phyloP scores from a whole-genome alignment of 2,113 vertebrate species.

The Malaclemys terrapin region DNA sequence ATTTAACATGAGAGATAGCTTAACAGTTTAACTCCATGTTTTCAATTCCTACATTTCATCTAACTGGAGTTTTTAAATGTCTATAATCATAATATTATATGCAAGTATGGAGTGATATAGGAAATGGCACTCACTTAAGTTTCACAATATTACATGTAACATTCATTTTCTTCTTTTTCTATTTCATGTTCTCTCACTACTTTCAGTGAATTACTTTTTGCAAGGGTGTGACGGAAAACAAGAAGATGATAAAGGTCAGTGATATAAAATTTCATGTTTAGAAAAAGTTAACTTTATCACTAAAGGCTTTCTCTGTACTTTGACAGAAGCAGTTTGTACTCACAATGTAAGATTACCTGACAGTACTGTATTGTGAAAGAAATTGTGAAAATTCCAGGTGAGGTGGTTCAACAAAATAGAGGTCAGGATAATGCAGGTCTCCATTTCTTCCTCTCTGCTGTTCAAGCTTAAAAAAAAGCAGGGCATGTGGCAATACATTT shows the following conservation, averaged over 20 bases:
- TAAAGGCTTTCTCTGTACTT: conserved; percentile 62
- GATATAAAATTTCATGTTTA: conserved; percentile 54
- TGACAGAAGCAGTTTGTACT: conserved; percentile 69
- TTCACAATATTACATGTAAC: conserved; percentile 24
- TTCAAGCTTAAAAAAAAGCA: conserved; percentile 72
- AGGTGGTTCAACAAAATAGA: conserved; percentile 65
- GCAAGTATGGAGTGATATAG: conserved; percentile 20
- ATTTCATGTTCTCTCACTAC: conserved; percentile 52
- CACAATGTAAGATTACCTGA: conserved; percentile 64
- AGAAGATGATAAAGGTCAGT: conserved; percentile 45
- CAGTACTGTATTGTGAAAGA: conserved; percentile 44
- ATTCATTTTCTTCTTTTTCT: conserved; percentile 57
- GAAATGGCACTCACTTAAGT: conserved; percentile 36
- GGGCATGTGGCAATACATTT: conserved; percentile 70
- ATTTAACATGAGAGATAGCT: conserved; percentile 83
- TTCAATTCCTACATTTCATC: neutral
- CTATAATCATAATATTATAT: conserved; percentile 45
- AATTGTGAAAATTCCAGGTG: conserved; percentile 66
- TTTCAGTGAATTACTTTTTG: conserved; percentile 74
- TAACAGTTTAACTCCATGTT: neutral
- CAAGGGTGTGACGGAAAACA: conserved; percentile 70
- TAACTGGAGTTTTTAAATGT: conserved; percentile 44
- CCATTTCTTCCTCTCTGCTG: conserved; percentile 49
- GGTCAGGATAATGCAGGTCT: conserved; percentile 63
- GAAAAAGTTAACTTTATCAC: conserved; percentile 42